Base-by-base conservation (phyloP, 2,888 invertebrate genomes). In the Sepiola atlantica region DNA sequence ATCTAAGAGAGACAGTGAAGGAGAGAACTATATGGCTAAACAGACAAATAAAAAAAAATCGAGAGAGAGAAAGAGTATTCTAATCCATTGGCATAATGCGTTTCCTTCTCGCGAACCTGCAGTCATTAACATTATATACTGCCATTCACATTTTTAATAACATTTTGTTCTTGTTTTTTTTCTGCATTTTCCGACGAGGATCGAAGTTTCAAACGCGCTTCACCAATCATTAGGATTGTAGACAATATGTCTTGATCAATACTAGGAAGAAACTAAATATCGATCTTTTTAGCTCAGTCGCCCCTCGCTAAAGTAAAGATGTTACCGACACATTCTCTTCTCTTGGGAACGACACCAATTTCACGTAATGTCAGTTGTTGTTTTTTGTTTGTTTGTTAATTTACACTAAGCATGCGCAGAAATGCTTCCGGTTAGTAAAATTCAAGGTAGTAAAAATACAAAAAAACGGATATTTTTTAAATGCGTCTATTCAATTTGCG, bases 141-240 rank as follows among this genome's bases (percentile, higher is more conserved):
- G 16, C 18, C 77, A 77, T n/a, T 14, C n/a, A n/a, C 32, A 21
- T 14, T 77, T 77, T 77, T 45, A 4, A 45, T 8, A 45, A 45
- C 4, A 45, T 45, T 4, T 77, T n/a, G 16, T 16, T 10, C n/a
- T n/a, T n/a, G 10, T 77, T 28, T 2, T 61, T 61, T 61, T 21
- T 61, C 61, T 24, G 28, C 28, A n/a, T n/a, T 77, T 77, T n/a
- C 0, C n/a, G 16, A 8, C 77, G n/a, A 32, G n/a, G 77, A 77
- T 77, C 77, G 77, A 77, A 32, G 10, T 77, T 77, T 77, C n/a
- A 77, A 45, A 77, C 77, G 32, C 32, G 77, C 18, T n/a, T 77
- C 77, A 77, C n/a, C 77, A 77, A 77, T 77, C 77, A 77, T 77
- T 77, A 77, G 77, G n/a, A 77, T 77, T 77, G 77, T n/a, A 77